Base-by-base conservation (phyloP, 2,797 vertebrate genomes). In the Parauchenoglanis ngamensis region DNA sequence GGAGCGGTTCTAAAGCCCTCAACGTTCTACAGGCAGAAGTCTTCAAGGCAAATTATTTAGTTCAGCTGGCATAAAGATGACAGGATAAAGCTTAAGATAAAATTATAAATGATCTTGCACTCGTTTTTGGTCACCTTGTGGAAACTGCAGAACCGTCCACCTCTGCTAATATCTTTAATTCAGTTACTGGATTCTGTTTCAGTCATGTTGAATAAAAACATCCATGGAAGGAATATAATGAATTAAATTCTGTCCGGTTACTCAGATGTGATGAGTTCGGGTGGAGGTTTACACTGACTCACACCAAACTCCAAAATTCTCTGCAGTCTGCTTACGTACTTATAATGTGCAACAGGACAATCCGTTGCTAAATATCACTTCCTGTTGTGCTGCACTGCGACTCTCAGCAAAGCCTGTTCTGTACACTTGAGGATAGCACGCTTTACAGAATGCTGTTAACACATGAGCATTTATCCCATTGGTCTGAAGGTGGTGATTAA, bases 341-440 rank as follows among this genome's bases (percentile, higher is more conserved):
- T 5, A 21, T 78, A 78, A 78, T 19, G 54, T 79, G 77, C 77
- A 79, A 40, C 56, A 79, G 54, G 8, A 35, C 78, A 44, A 79
- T 40, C 56, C 54, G 13, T 57, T 79, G 77, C 77, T 40, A 79
- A 59, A 79, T 40, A 79, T 59, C 54, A 79, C 77, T 79, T 79
- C 77, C 77, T 79, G 77, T 79, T 79, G 54, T 79, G 28, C 54
- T 25, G 77, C 77, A 40, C 77, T 23, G 54, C 10, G 12, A 40
- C 56, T 40, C 5, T 40, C 28, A 23, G 54, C 19, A 31, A 4
- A 56, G 4, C 52, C n/a, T 19, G 28, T 77, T 78, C 28, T 56
- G 15, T 21, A 40, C 52, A 6, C 28, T 21, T 1, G 28, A 78
- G 28, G 15, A 31, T 0, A 35, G 17, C 12, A 11, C 1, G 54